Conservation (phyloP, 2,113 vertebrate species). For the Poicephalus gulielmi region DNA sequence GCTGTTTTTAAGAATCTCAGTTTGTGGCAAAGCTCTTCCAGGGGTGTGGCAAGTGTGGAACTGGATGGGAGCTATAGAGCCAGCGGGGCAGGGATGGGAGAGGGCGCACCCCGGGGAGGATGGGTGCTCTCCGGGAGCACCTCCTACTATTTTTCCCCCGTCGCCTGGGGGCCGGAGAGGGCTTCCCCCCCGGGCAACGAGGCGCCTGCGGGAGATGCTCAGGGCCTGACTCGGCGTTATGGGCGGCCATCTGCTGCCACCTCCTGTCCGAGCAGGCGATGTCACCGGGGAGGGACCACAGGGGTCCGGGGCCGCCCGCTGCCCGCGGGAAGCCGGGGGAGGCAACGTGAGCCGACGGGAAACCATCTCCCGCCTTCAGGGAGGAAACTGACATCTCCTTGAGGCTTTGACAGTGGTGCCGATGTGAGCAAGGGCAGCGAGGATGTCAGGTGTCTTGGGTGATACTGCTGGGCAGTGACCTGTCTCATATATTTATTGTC, state of each 20-base stretch:
- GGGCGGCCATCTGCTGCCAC: constrained; percentile 52
- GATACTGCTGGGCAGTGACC: not conserved
- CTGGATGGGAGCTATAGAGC: not conserved
- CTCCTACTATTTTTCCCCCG: not conserved
- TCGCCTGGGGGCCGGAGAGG: not conserved
- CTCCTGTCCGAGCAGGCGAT: constrained; percentile 17
- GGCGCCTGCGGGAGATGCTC: not conserved
- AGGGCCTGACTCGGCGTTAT: not conserved
- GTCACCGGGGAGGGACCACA: not conserved
- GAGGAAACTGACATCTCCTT: not conserved
- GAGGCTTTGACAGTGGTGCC: not conserved
- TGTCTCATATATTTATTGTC: fast-evolving
- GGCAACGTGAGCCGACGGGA: not conserved
- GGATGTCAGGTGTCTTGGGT: not conserved
- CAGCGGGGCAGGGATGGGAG: not conserved
- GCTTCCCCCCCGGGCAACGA: not conserved
- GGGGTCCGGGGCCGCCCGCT: not conserved
- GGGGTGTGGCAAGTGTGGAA: not conserved
- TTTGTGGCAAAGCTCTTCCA: not conserved
- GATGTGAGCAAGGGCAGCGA: not conserved
- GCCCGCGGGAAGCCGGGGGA: not conserved
- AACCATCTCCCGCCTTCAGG: not conserved
- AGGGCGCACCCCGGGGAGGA: not conserved
- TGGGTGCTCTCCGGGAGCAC: not conserved
- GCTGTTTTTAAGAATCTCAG: not conserved